Evolutionary conservation across 2,888 invertebrate genomes (phyloP), one percentile per base, ranked within the genome.

Genomic region (Desoria tigrina): DNA sequence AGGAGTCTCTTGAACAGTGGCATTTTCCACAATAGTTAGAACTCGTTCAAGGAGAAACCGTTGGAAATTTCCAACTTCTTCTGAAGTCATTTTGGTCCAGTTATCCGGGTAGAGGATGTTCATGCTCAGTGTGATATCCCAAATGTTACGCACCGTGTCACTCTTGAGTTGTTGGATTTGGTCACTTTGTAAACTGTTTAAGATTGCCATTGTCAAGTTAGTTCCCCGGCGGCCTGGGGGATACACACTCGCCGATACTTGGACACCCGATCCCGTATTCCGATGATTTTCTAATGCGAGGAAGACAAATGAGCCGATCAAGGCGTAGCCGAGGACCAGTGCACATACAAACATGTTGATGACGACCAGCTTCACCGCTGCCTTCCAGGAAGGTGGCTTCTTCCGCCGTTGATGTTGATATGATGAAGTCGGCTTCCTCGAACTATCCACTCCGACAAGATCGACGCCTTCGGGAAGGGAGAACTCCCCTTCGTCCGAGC

Each of bases 261-360:
- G 68, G 18, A 74, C 69, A 26, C 63, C 64, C 32, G 67, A 62
- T 32, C 69, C 71, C 53, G 69, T 66, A 58, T 62, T 62, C 42
- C 63, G 66, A 56, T 72, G 67, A 50, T 71, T 74, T 60, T 92
- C 92, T 77, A 92, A 90, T 59, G 90, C 88, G 77, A 92, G 83
- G 81, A 92, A 92, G 81, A 92, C 88, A 80, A 92, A 88, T 58
- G 78, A 75, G 58, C 84, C 86, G 71, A 87, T 82, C 42, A 87
- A 79, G 27, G 92, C 92, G 80, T 92, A 92, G 26, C 90, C 90
- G 77, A 92, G 84, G 49, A 92, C 84, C 61, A 91, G 84, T 61
- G 88, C 84, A 81, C 92, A 92, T 80, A 92, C 91, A 75, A 90
- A 88, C 76, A 91, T 82, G 80, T 92, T 92, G 70, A 90, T 90